A percentile compares a stretch with the other conserved stretches of the same genome.
Conservation (phyloP, 2,797 vertebrate species). For the Moxostoma hubbsi region DNA sequence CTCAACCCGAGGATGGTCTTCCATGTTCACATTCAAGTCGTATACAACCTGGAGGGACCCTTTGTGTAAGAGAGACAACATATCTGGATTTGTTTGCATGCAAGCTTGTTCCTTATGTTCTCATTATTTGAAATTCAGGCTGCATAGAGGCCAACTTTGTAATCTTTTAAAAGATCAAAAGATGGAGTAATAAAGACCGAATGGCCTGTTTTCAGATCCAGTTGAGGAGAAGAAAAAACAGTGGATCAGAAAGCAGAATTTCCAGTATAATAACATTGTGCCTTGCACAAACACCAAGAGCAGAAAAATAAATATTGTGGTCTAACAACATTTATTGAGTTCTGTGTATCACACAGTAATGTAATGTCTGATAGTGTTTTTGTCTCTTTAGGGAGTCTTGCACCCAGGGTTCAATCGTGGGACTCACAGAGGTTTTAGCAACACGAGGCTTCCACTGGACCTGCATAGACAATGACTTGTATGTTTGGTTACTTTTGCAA, state of each 20-base stretch:
- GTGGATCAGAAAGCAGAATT: too few species aligned
- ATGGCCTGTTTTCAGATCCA: too few species aligned
- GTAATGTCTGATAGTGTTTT: background rate
- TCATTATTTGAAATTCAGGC: too few species aligned
- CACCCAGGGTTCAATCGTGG: slow-evolving; percentile 70
- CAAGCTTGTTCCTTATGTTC: too few species aligned
- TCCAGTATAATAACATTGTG: background rate
- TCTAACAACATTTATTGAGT: too few species aligned
- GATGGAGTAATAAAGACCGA: too few species aligned
- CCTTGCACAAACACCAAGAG: background rate
- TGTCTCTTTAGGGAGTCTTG: slow-evolving; percentile 74
- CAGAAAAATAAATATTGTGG: background rate
- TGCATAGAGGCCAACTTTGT: too few species aligned
- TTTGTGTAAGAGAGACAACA: slow-evolving; percentile 66
- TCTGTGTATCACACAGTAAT: too few species aligned
- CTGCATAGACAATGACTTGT: slow-evolving; percentile 76
- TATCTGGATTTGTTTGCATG: too few species aligned
- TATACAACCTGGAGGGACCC: slow-evolving; percentile 73
- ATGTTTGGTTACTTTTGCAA: slow-evolving; percentile 46
- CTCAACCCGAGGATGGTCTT: slow-evolving; percentile 74
- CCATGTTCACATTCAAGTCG: slow-evolving; percentile 80
- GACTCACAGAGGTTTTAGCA: slow-evolving; percentile 71
- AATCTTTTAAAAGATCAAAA: too few species aligned
- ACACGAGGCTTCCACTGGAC: slow-evolving; percentile 78
- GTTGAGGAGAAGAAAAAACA: too few species aligned